Conservation (phyloP, 2,888 invertebrate species). For the Steinernema hermaphroditum region DNA sequence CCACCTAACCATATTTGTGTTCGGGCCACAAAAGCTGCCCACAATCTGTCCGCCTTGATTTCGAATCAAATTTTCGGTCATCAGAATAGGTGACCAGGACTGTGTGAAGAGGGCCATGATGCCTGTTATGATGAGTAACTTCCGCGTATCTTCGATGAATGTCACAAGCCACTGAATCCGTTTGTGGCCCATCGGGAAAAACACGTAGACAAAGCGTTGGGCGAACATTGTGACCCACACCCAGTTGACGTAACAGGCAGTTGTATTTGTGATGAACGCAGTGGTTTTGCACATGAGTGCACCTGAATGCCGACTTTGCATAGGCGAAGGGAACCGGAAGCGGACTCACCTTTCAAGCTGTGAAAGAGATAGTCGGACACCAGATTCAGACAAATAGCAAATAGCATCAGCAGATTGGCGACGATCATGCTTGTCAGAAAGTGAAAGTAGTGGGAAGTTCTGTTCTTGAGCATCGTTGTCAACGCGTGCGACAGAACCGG, state of each 20-base stretch:
- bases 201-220: slow-evolving; percentile 54
- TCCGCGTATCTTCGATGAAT: slow-evolving; percentile 46
- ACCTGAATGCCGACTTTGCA: slow-evolving; percentile 44
- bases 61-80: slow-evolving; percentile 38
- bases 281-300: slow-evolving; percentile 55
- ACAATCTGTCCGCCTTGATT: slow-evolving; percentile 29
- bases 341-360: slow-evolving; percentile 44
- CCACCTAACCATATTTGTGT: slow-evolving; percentile 35
- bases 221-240: slow-evolving; percentile 56
- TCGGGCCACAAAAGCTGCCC: slow-evolving; percentile 33
- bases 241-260: slow-evolving; percentile 58
- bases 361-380: slow-evolving; percentile 46
- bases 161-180: slow-evolving; percentile 43
- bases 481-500: slow-evolving; percentile 40
- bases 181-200: slow-evolving; percentile 55
- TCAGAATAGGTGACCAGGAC: slow-evolving; percentile 47
- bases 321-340: slow-evolving; percentile 31
- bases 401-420: slow-evolving; percentile 50
- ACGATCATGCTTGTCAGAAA: slow-evolving; percentile 53
- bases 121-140: slow-evolving; percentile 48
- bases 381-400: slow-evolving; percentile 53
- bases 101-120: slow-evolving; percentile 53
- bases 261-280: slow-evolving; percentile 54
- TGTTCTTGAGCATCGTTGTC: slow-evolving; percentile 39
- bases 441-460: slow-evolving; percentile 54